Evolutionary conservation across 2,797 vertebrate species (phyloP), one percentile per base, ranked within the genome.

Genomic region (Morus bassanus): DNA sequence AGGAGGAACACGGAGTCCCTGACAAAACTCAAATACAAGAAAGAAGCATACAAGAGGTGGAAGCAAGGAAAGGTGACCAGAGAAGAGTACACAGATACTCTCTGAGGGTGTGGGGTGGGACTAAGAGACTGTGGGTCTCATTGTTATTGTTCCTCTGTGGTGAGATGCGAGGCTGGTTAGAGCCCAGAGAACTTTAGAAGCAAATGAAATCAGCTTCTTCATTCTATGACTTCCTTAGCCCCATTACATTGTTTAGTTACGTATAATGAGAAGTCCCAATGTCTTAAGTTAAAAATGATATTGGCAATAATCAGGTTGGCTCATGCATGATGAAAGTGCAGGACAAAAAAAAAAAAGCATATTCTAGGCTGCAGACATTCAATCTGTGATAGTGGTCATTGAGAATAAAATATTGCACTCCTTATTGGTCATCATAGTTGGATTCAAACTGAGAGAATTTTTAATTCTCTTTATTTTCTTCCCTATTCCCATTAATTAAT

Each of bases 181-280:
- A 70, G 37, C 25, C 37, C 63, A 53, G 37, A 76, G 54, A 76
- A 50, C 23, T 39, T 45, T 1, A 41, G 39, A 53, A 54, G 31
- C 9, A 79, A 60, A 19, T 41, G 5, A 69, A 85, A 63, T 79
- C 25, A 51, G 0, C 7, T 50, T 12, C 25, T 73, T 87, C 16
- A 8, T 85, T 85, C 21, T 30, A 0, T 68, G 37, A 14, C 21
- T 53, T 69, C 46, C 24, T 81, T 33, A 69, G 11, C 9, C 11
- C 9, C 0, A 0, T 73, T 56, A 21, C 0, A 0, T 18, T 87
- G 10, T 81, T 76, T 64, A 31, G 41, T 51, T 78, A 74, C 69
- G 65, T 27, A 10, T 25, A 54, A 63, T 33, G 11, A 85, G 8
- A 70, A n/a, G 13, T 81, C 10, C 7, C 16, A n/a, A 2, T n/a